These are phyloP conservation scores for Pimpla rufipes DNA, from an alignment of 2,888 invertebrate genomes.

Conservation along the genomic window DNA sequence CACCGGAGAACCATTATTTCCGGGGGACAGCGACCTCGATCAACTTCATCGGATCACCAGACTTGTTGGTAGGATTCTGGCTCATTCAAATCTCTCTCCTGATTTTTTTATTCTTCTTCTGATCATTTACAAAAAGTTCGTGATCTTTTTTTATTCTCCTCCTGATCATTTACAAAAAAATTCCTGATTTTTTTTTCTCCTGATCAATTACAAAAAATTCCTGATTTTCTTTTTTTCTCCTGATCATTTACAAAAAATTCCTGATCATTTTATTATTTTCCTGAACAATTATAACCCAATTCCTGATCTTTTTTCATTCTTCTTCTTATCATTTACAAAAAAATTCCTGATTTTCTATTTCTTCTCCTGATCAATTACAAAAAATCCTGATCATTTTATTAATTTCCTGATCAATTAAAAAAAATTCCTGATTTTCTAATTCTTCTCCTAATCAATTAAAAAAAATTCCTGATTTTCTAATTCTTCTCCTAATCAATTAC, in stretches of 20 bases:
- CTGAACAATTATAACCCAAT: not conserved
- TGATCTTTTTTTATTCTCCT: not conserved
- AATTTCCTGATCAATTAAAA: not conserved
- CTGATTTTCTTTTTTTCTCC: not conserved
- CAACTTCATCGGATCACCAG: constrained; percentile 94
- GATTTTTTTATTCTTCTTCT: not conserved
- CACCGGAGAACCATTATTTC: constrained; percentile 94
- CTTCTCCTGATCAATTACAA: not conserved
- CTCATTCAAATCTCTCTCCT: constrained; percentile 78
- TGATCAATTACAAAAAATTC: too few species aligned
- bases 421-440: not conserved
- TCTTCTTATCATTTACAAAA: not conserved
- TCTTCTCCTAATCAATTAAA: not conserved
- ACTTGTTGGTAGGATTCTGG: constrained; percentile 88
- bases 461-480: not conserved
- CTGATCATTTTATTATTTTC: not conserved
- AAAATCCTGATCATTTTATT: not conserved
- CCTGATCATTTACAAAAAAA: not conserved
- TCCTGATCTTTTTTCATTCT: not conserved
- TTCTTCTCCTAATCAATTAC: not conserved
- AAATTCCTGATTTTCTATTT: not conserved
- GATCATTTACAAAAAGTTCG: not conserved
- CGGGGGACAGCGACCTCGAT: constrained; percentile 96
- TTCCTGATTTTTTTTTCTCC: not conserved
- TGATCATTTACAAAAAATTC: too few species aligned